Evolutionary conservation across 2,113 vertebrate genomes (phyloP), one percentile per base, ranked within the genome.

Genomic region (Salvator merianae): DNA sequence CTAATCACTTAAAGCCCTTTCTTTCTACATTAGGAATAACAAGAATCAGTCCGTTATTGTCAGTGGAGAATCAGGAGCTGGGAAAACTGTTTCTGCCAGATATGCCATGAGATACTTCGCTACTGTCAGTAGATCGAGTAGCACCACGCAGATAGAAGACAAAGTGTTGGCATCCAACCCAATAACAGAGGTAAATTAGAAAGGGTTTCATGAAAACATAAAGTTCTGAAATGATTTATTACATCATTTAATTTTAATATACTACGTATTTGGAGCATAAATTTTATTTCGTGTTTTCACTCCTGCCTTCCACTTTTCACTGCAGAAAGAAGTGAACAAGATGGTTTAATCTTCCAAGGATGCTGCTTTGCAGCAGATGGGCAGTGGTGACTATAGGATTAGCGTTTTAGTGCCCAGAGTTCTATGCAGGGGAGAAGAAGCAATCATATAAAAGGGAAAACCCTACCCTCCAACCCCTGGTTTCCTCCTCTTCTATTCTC

Each of bases 101-200:
- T 99, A 98, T 0, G 95, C 98, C 4, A 99, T 99, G 99, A 97
- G 98, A 50, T 99, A 99, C 93, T 99, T 99, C 75, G 98, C 99
- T 86, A 97, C 97, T 1, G 99, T 99, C 84, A 99, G 99, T 94
- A 98, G 96, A 92, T 99, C 98, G n/a, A 95, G 96, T 93, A 97
- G 96, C 92, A 98, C 97, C 0, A 91, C 97, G 4, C 96, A 94
- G 1, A 95, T 99, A 88, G 98, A 99, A 91, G 97, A 99, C 92
- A 99, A 98, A 94, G 99, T 99, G 6, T 74, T 99, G 91, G 99
- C 99, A 0, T 99, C 98, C 34, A 99, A 99, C 83, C 99, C 98
- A 28, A 96, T 99, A 84, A 99, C 98, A 0, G 99, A 99, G 97
- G 98, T 99, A 71, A 36, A 85, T 55, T 43, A n/a, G 18, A 74